These are phyloP conservation scores for Agrotis exclamationis DNA, from an alignment of 2,888 invertebrate species.

Conservation along the genomic window DNA sequence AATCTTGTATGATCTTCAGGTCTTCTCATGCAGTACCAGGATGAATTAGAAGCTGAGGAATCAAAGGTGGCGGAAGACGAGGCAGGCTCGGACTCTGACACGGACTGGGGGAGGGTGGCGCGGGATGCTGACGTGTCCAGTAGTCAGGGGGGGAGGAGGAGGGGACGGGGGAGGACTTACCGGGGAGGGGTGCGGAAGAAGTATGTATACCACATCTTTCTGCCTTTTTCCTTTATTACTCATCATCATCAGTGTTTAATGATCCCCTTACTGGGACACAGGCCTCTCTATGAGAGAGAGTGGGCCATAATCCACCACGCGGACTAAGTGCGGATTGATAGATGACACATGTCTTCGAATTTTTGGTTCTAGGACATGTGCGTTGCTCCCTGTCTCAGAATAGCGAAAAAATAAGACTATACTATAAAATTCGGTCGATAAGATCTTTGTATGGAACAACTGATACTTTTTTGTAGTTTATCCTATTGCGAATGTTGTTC, in stretches of 20 bases:
- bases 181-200: conserved; percentile 78
- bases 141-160: conserved; percentile 20
- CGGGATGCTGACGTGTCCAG: conserved; percentile 49
- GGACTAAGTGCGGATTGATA: too few species aligned
- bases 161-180: conserved; percentile 57
- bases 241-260: background rate
- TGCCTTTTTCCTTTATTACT: too few species aligned
- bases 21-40: conserved; percentile 84
- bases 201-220: background rate
- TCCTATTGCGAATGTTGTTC: background rate
- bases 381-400: too few species aligned
- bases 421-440: too few species aligned
- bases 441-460: background rate
- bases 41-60: conserved; percentile 78
- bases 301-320: too few species aligned
- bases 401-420: too few species aligned
- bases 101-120: conserved; percentile 82
- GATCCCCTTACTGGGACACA: too few species aligned
- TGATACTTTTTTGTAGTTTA: background rate
- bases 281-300: too few species aligned
- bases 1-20: conserved; percentile 67
- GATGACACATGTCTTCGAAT: too few species aligned
- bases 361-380: too few species aligned
- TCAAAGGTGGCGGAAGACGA: conserved; percentile 56
- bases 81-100: conserved; percentile 75